Base-by-base conservation (phyloP, 23 tunicate species). In the Diplosoma virens region DNA sequence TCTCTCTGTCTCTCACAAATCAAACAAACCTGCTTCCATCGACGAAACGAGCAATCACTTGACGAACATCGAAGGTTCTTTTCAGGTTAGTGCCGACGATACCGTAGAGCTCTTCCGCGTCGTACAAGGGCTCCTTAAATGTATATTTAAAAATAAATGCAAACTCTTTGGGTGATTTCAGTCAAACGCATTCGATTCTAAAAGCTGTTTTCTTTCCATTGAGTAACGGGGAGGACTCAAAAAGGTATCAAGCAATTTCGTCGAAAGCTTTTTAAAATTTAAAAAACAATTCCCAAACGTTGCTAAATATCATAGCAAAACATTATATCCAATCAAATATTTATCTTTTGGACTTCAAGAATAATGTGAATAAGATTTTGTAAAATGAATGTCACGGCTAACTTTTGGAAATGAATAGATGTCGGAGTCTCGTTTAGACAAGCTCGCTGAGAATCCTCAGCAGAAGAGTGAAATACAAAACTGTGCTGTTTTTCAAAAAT, bases 71-170 rank as follows among this genome's bases (percentile, higher is more conserved):
- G 65, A 82, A 95, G 11, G 86, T 80, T 32, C 91, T 79, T 46
- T 67, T 81, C 77, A 95, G 46, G 53, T 95, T 84, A 14, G 94
- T 95, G 36, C 99, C 99, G 1, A 95, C 99, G 30, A 95, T 95
- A 17, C 99, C 99, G 46, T 95, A 95, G 24, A 95, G 37, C 53
- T 95, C 99, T 47, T 83, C 77, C 23, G 87, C 47, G 58, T 81
- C 90, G 46, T 87, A 95, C 25, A 95, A 34, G n/a, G 99, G 99
- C 0, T 80, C 91, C 87, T 88, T n/a, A n/a, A n/a, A n/a, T n/a
- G n/a, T n/a, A 41, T 7, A 41, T 41, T 41, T 9, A 41, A 41
- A 7, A 14, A 41, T 9, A 41, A 41, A 14, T 41, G 50, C 50
- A 7, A 41, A 7, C 9, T 41, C 6, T 20, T 56, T 56, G 4